Conservation (phyloP, 2,888 invertebrate species). For the Ligdia adustata region DNA sequence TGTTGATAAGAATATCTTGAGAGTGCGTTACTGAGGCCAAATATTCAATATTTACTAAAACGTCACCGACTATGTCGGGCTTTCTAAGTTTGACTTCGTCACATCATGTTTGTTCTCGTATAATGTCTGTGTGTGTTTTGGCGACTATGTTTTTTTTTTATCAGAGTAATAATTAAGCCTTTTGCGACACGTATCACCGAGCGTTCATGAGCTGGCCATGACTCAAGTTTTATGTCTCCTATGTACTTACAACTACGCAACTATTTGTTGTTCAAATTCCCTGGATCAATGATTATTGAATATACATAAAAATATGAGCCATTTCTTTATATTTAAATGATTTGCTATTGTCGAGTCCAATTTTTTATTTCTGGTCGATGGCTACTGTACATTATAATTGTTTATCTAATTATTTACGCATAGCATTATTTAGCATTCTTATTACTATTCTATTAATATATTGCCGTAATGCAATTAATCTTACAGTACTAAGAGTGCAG, state of each 20-base stretch:
- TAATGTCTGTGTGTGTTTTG: conserved; percentile 16
- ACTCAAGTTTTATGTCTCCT: conserved; percentile 5
- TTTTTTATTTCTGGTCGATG: too few species aligned
- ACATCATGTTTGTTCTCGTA: conserved; percentile 14
- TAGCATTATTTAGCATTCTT: too few species aligned
- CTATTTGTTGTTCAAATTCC: too few species aligned
- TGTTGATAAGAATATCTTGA: conserved; percentile 56
- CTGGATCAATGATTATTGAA: too few species aligned
- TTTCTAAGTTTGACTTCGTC: conserved; percentile 20
- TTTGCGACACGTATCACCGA: conserved; percentile 12
- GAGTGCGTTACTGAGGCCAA: conserved; percentile 22
- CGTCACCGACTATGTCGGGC: conserved; percentile 32
- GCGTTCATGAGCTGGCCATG: conserved; percentile 1
- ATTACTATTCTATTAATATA: too few species aligned
- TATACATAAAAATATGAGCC: too few species aligned
- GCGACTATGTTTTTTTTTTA: conserved; percentile 13
- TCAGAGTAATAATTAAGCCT: conserved; percentile 13
- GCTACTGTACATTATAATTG: too few species aligned
- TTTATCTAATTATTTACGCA: too few species aligned
- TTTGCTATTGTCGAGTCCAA: too few species aligned
- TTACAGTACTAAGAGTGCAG: conserved; percentile 7
- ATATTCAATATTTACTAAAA: conserved; percentile 39
- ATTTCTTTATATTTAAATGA: too few species aligned
- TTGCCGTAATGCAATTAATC: too few species aligned
- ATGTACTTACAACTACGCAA: too few species aligned